Conservation (phyloP, 2,113 vertebrate species). For the Hoplias malabaricus region DNA sequence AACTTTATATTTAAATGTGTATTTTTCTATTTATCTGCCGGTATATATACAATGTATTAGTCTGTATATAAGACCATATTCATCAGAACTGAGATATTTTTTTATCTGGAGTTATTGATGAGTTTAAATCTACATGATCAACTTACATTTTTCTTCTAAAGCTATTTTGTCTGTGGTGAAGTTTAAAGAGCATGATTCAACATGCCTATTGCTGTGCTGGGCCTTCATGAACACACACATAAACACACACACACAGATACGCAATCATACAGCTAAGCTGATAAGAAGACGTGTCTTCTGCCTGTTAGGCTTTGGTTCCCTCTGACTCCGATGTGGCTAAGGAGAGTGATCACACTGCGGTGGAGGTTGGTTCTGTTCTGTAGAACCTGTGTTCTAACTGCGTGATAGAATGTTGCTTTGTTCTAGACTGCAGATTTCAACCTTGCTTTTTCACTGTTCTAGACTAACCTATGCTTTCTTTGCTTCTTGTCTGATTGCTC, state of each 20-base stretch:
- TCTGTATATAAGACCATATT: background rate
- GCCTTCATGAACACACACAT: conserved; percentile 5
- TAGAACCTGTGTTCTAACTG: conserved; percentile 17
- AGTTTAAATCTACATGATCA: background rate
- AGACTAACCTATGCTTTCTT: too few relatives aligned
- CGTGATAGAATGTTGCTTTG: background rate
- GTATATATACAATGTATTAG: background rate
- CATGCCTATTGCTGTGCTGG: background rate
- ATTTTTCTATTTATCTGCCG: background rate
- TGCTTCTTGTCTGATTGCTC: too few relatives aligned
- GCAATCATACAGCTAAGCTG: background rate
- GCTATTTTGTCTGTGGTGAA: background rate
- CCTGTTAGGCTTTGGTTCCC: conserved; percentile 71
- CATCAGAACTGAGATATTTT: background rate
- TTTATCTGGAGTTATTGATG: too few relatives aligned
- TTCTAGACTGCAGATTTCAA: background rate
- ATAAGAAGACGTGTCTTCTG: conserved; percentile 46
- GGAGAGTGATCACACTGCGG: conserved; percentile 48
- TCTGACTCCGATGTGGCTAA: conserved; percentile 54
- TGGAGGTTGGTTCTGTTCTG: conserved; percentile 69
- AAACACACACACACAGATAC: conserved; percentile 5
- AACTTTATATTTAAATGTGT: background rate
- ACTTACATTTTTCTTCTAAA: background rate
- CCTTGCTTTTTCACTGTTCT: background rate
- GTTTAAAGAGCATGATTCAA: conserved; percentile 18